Conservation (phyloP, 1,140 invertebrate genomes). For the Cecropterus lyciades region DNA sequence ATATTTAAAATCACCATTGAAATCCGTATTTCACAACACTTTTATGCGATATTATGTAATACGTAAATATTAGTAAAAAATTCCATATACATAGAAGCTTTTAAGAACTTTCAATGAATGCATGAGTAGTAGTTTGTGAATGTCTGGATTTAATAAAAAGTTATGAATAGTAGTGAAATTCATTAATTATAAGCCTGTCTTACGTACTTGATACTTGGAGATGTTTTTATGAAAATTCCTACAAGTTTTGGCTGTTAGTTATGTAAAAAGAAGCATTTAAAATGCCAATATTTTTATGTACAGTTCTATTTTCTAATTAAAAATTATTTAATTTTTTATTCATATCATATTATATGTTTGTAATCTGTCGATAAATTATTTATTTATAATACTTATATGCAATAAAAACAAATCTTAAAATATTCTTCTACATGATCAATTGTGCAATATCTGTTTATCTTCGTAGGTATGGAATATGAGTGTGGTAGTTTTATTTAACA, state of each 20-base stretch:
- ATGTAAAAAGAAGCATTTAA: conserved; percentile 26
- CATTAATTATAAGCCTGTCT: conserved; percentile 1
- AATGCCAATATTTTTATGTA: conserved; percentile 27
- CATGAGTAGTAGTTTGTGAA: neutral
- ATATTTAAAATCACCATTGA: too few relatives aligned
- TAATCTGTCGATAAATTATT: too few relatives aligned
- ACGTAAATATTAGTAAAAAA: neutral
- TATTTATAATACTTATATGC: too few relatives aligned
- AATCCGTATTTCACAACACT: too few relatives aligned
- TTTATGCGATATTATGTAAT: too few relatives aligned
- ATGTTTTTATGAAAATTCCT: conserved; percentile 16
- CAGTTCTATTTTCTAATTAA: conserved; percentile 11
- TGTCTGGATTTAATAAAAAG: neutral
- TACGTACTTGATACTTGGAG: conserved; percentile 6
- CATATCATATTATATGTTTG: too few relatives aligned
- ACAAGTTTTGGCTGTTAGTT: conserved; percentile 22
- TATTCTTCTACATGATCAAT: conserved; percentile 5
- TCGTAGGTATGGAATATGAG: neutral
- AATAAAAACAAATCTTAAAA: neutral
- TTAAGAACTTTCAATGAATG: conserved; percentile 2
- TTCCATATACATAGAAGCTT: conserved; percentile 8
- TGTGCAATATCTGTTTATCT: conserved; percentile 15
- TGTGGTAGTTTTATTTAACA: neutral
- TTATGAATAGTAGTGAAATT: conserved; percentile 11
- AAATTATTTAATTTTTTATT: conserved; percentile 11